Base-by-base conservation (phyloP, 1,140 invertebrate genomes). In the Drosophila azteca region DNA sequence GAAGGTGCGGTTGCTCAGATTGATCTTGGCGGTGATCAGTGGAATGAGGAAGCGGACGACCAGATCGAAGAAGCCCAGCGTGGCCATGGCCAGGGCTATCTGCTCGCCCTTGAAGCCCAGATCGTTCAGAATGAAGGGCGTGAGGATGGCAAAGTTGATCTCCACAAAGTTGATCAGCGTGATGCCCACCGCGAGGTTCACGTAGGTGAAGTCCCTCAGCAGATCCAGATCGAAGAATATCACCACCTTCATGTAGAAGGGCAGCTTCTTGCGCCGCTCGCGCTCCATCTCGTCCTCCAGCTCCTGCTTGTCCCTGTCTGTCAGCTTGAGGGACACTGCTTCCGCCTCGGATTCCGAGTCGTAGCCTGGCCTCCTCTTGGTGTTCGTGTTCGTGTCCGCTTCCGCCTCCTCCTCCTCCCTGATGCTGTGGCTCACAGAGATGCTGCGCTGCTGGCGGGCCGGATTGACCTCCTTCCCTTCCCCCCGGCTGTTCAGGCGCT, bases 211-310 rank as follows among this genome's bases (percentile, higher is more conserved):
- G 90, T 96, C 95, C 70, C 93, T 92, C 39, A 95, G 77, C 20
- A 96, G 87, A 83, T 95, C 94, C 54, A 96, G 91, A 79, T 95
- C 95, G 75, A 95, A 95, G 64, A 95, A 94, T 1, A 94, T 92
- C 0, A 93, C 75, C 7, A 95, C 67, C 76, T 93, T 93, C 77
- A 93, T 84, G 13, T 92, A 92, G 61, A 94, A 92, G 0, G 93
- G 91, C 20, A 93, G 60, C 90, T 80, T 84, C 73, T 89, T 89
- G 49, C 84, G 79, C 1, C 84, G 69, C 53, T 84, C 61, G 6
- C 51, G 72, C 48, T 89, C 84, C 24, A 45, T 17, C 44, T 91
- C 84, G 24, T 90, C 84, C 61, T 90, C 89, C 48, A 85, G 63
- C 17, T 80, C 57, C n/a, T 89, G 78, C 17, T 71, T 64, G 45